These are phyloP conservation scores for Hypolimnas misippus DNA, from an alignment of 2,888 invertebrate genomes.

Conservation along the genomic window DNA sequence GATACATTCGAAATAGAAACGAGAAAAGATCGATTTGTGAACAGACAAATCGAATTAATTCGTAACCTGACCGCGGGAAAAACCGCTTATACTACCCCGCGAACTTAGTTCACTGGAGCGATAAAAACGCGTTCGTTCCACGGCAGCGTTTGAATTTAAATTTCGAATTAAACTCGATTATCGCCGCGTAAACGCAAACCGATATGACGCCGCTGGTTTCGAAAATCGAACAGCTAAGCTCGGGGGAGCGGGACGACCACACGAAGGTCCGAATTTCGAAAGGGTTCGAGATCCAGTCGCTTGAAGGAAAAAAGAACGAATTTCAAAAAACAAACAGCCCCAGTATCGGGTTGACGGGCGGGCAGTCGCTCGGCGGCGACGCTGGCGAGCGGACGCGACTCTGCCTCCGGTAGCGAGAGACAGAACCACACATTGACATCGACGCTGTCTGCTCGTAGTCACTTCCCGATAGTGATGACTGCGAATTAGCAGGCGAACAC, in stretches of 20 bases:
- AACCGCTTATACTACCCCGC: not conserved
- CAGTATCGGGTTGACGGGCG: conserved; percentile 60
- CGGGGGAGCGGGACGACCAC: conserved; percentile 3
- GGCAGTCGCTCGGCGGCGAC: conserved; percentile 56
- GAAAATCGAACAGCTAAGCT: conserved; percentile 8
- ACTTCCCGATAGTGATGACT: too few relatives aligned
- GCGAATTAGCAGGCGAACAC: too few relatives aligned
- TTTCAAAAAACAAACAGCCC: conserved; percentile 72
- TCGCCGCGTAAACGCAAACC: not conserved
- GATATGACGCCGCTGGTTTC: not conserved
- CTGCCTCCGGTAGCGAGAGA: too few relatives aligned
- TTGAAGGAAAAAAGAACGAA: not conserved
- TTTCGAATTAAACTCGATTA: conserved; percentile 14
- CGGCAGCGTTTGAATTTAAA: conserved; percentile 8
- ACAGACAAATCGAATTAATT: conserved; percentile 19
- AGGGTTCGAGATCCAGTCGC: conserved; percentile 1
- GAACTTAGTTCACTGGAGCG: conserved; percentile 11
- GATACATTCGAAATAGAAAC: conserved; percentile 31
- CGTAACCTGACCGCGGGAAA: conserved; percentile 6
- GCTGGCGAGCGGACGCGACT: conserved; percentile 34
- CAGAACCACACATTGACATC: too few relatives aligned
- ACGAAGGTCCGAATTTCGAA: not conserved
- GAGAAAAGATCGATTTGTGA: conserved; percentile 23
- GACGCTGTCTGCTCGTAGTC: too few relatives aligned
- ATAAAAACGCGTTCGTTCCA: not conserved